Conservation (phyloP, 2,797 vertebrate species). For the Decapterus maruadsi region DNA sequence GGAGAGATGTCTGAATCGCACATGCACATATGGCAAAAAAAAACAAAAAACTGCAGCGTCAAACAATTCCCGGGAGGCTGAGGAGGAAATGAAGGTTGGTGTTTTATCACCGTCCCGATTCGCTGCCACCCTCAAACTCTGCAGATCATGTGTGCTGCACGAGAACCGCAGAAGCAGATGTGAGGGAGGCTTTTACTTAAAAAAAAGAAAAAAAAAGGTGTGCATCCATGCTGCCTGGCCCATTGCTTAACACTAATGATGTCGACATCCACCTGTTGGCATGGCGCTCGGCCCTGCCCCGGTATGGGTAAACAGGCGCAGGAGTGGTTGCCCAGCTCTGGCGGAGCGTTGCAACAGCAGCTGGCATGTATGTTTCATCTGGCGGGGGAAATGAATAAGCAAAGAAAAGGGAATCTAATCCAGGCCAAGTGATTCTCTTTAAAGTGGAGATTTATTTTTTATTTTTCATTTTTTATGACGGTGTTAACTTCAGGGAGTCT, state of each 20-base stretch:
- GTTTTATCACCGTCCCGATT: constrained; percentile 67
- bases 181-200: constrained; percentile 7
- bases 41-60: constrained; percentile 63
- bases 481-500: constrained; percentile 36
- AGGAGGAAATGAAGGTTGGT: constrained; percentile 56
- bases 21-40: constrained; percentile 72
- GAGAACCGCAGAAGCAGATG: constrained; percentile 43
- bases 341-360: constrained; percentile 40
- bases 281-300: constrained; percentile 37
- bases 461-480: constrained; percentile 42
- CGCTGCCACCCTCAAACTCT: constrained; percentile 23
- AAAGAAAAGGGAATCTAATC: constrained; percentile 21
- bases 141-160: neutral
- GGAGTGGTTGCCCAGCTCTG: constrained; percentile 33
- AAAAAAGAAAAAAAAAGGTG: neutral
- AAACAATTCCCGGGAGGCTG: constrained; percentile 66
- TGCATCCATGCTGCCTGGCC: neutral
- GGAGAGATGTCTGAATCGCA: constrained; percentile 61
- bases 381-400: constrained; percentile 39
- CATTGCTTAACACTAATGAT: constrained; percentile 38
- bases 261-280: constrained; percentile 72
- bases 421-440: constrained; percentile 38
- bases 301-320: constrained; percentile 37
- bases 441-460: constrained; percentile 8
- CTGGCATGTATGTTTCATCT: constrained; percentile 50